phyloP scores from a whole-genome alignment of 2,113 vertebrate species.

The Nothocercus julius region DNA sequence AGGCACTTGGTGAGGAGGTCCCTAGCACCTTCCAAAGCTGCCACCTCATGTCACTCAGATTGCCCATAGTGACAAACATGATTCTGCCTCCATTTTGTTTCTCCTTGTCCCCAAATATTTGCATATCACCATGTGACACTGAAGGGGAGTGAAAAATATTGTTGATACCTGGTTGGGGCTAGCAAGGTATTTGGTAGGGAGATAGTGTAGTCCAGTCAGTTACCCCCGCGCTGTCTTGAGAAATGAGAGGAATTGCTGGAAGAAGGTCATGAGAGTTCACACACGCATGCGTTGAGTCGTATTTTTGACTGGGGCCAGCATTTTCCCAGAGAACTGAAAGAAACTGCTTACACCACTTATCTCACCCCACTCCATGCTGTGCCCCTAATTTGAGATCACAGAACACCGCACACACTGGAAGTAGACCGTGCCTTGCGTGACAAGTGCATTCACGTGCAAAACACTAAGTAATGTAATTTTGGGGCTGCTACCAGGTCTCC shows the following conservation, averaged over 20 bases:
- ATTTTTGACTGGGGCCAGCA: not conserved
- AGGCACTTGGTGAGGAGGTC: not conserved
- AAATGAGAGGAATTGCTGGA: rapidly evolving
- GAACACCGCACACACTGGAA: not conserved
- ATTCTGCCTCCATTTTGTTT: not conserved
- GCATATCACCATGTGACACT: not conserved
- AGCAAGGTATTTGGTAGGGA: not conserved
- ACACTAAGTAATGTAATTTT: no score
- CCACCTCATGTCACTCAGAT: not conserved
- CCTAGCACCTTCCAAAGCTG: not conserved
- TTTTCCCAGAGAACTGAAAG: not conserved
- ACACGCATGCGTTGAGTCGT: not conserved
- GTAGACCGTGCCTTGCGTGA: not conserved
- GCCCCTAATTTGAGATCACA: not conserved
- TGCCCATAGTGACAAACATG: rapidly evolving
- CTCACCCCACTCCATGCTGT: not conserved
- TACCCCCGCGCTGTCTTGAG: not conserved
- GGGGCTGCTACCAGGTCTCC: not conserved
- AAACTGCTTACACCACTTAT: rapidly evolving
- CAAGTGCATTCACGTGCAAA: not conserved
- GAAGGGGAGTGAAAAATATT: not conserved
- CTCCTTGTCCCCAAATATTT: not conserved
- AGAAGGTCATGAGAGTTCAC: not conserved
- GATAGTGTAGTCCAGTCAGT: not conserved
- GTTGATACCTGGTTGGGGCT: not conserved